These are phyloP conservation scores for Amblyteles armatorius DNA, from an alignment of 2,888 invertebrate species.

Conservation along the genomic window DNA sequence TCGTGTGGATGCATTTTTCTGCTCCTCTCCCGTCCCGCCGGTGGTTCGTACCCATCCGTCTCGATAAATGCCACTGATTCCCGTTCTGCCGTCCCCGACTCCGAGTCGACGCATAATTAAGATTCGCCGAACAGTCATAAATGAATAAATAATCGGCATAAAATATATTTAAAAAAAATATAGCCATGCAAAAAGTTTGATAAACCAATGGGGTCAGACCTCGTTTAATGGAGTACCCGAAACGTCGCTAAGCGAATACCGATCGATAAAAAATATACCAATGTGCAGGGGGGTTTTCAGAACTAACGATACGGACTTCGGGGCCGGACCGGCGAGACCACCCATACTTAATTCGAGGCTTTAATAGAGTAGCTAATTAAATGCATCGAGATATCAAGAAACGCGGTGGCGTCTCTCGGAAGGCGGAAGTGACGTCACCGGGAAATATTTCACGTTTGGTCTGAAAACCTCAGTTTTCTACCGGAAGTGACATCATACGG, in stretches of 20 bases:
- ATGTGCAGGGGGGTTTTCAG: no score
- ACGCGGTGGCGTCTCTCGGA: no score
- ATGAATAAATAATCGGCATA: constrained; percentile 26
- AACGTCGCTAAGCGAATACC: not conserved
- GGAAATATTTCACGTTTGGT: not conserved
- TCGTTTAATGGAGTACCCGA: not conserved
- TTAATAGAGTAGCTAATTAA: constrained; percentile 53
- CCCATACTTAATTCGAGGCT: constrained; percentile 49
- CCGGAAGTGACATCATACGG: no score
- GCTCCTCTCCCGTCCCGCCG: constrained; percentile 3
- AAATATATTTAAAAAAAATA: not conserved
- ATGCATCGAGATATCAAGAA: constrained; percentile 22
- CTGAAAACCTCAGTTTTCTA: no score
- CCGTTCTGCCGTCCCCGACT: constrained; percentile 46
- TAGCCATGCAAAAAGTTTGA: not conserved
- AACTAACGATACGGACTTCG: constrained; percentile 15
- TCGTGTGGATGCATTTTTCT: constrained; percentile 65
- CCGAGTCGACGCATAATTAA: constrained; percentile 54
- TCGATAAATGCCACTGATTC: constrained; percentile 64
- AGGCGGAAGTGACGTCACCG: constrained; percentile 15
- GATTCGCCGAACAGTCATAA: constrained; percentile 36
- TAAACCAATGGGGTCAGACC: not conserved
- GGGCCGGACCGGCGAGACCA: constrained; percentile 24
- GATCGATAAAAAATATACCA: constrained; percentile 19
- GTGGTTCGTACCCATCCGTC: constrained; percentile 48